Evolutionary conservation across 2,113 vertebrate species (phyloP).

Genomic region (Coregonus clupeaformis): DNA sequence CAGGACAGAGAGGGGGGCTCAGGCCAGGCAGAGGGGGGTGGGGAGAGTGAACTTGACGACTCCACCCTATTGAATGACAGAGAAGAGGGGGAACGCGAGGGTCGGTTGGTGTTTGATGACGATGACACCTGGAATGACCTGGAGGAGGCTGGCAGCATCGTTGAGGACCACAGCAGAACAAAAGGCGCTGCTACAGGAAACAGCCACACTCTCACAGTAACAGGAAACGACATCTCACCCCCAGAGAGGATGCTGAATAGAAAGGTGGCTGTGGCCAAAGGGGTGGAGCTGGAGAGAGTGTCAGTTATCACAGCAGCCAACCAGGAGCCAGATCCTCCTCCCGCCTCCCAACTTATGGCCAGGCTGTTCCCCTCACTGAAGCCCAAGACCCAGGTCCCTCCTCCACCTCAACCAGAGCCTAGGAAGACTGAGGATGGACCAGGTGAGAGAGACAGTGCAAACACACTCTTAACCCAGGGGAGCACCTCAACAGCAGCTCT

Average conservation of each 20-base stretch:
- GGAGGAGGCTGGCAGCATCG: conserved; percentile 67
- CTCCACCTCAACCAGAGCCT: conserved; percentile 39
- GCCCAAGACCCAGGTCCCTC: conserved; percentile 69
- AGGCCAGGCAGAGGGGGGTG: conserved; percentile 32
- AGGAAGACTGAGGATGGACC: conserved; percentile 59
- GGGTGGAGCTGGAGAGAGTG: conserved; percentile 47
- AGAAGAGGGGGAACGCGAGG: conserved; percentile 35
- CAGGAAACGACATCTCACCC: conserved; percentile 34
- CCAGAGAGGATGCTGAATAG: conserved; percentile 75
- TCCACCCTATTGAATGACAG: conserved; percentile 58
- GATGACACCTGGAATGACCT: conserved; percentile 90
- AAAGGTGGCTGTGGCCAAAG: conserved; percentile 80
- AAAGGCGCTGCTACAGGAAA: neutral
- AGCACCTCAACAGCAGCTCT: neutral
- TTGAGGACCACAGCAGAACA: neutral
- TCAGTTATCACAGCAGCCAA: conserved; percentile 19
- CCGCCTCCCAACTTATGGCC: conserved; percentile 82
- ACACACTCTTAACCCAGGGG: neutral
- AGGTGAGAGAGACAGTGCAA: conserved; percentile 67
- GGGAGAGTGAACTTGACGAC: conserved; percentile 52
- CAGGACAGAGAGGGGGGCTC: conserved; percentile 52
- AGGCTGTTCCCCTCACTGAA: conserved; percentile 89
- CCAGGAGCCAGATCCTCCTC: conserved; percentile 54
- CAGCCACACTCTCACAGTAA: conserved; percentile 26
- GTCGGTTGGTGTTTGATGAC: conserved; percentile 84